Conservation (phyloP, 2,797 vertebrate species). For the Pangasius krempfi region DNA sequence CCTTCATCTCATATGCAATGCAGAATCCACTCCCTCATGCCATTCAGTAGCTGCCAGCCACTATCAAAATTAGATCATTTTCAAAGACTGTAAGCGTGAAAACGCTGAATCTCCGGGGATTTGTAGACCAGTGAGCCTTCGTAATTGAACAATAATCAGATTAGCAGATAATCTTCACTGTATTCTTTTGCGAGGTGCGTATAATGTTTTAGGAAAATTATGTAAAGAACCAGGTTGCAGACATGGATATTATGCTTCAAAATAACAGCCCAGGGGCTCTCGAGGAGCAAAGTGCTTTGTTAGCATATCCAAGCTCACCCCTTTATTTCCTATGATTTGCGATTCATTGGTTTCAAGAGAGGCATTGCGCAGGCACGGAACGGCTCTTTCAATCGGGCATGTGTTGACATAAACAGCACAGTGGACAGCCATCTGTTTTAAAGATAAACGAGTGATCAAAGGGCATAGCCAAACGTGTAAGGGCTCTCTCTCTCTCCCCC, state of each 20-base stretch:
- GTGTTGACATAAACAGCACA: constrained; percentile 73
- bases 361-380: constrained; percentile 61
- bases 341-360: constrained; percentile 69
- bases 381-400: constrained; percentile 67
- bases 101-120: constrained; percentile 56
- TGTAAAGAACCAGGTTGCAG: constrained; percentile 65
- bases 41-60: constrained; percentile 62
- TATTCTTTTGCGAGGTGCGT: constrained; percentile 61
- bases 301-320: constrained; percentile 54
- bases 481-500: constrained; percentile 52
- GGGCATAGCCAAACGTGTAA: constrained; percentile 78
- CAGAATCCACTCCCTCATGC: constrained; percentile 58
- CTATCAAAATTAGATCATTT: constrained; percentile 58
- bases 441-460: constrained; percentile 82
- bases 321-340: constrained; percentile 68
- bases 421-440: constrained; percentile 80
- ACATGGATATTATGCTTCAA: constrained; percentile 68
- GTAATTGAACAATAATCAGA: constrained; percentile 73
- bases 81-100: constrained; percentile 56
- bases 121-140: constrained; percentile 59
- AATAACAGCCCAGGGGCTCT: constrained; percentile 53
- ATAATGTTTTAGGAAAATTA: constrained; percentile 63
- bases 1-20: constrained; percentile 60
- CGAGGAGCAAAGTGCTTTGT: constrained; percentile 54
- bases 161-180: constrained; percentile 73